Evolutionary conservation across 2,888 invertebrate genomes (phyloP), one percentile per base, ranked within the genome.

Genomic region (Sipha maydis): DNA sequence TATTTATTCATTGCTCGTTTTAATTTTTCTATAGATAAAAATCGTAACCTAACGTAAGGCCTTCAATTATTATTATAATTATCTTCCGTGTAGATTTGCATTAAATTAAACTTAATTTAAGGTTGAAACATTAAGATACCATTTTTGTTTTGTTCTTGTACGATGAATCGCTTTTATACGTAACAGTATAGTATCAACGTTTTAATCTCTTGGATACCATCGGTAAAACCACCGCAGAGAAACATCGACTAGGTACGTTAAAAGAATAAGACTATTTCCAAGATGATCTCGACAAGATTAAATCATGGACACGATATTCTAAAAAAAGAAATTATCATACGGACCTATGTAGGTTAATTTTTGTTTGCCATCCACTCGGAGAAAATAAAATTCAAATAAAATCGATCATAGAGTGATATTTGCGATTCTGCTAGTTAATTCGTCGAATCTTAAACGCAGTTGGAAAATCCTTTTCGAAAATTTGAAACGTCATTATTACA

Each of bases 1-100:
- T 41, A 34, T 19, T 38, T n/a, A 25, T n/a, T 38, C 11, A 1
- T 34, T 34, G 21, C n/a, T 67, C 1, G 48, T 85, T 76, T 83
- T 21, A 67, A 69, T 67, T 48, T 69, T 69, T 34, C 11, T 28
- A 3, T 19, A 85, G 85, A 77, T 85, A 77, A 85, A 9, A 25
- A 85, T 77, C 84, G 76, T 84, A 84, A 76, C 61, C 67, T 19
- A 77, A 48, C 41, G 31, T 11, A 48, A 86, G 85, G n/a, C 85
- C 85, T 79, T 86, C 85, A 79, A 71, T 79, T 71, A 79, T 54
- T 71, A 71, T 85, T 73, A 56, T 19, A 69, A 76, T 69, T 4
- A 73, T 79, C 56, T 86, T 79, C 85, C 85, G 79, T 4, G 79
- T 79, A 56, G 31, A 85, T 54, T 79, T 9, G 11, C 71, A 48